A percentile compares a stretch with the other conserved stretches of the same genome.
phyloP scores from a whole-genome alignment of 2,888 invertebrate species.

The Temnothorax rugatulus region DNA sequence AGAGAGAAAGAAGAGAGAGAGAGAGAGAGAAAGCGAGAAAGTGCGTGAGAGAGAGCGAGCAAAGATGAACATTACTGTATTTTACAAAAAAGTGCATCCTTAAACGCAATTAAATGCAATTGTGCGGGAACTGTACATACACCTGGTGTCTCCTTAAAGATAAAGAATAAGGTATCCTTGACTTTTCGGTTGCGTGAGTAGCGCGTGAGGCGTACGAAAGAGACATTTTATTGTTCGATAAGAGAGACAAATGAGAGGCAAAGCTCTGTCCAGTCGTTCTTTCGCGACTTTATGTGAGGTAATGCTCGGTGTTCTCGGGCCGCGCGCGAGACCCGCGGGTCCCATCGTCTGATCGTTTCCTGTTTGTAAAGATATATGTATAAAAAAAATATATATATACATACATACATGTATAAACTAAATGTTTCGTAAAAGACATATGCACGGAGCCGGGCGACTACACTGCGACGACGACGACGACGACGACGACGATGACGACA shows the following conservation, averaged over 20 bases:
- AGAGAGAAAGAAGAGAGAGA: constrained; percentile 47
- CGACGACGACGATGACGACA: constrained; percentile 17
- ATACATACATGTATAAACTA: constrained; percentile 78
- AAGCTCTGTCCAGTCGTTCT: constrained; percentile 70
- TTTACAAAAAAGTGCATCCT: constrained; percentile 84
- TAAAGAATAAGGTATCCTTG: constrained; percentile 20
- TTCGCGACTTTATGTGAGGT: constrained; percentile 65
- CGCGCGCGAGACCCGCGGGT: constrained; percentile 66
- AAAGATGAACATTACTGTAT: constrained; percentile 82
- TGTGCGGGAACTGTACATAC: constrained; percentile 66
- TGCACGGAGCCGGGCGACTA: constrained; percentile 63
- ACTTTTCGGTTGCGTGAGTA: constrained; percentile 28
- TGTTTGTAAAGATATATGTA: constrained; percentile 82
- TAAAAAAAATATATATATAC: constrained; percentile 73
- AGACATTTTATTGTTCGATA: constrained; percentile 55
- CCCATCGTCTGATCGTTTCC: constrained; percentile 83
- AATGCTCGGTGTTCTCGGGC: constrained; percentile 71
- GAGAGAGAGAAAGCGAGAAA: constrained; percentile 6
- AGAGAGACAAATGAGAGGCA: constrained; percentile 21
- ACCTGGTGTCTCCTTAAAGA: constrained; percentile 70
- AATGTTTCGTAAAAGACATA: constrained; percentile 79
- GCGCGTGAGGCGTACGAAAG: constrained; percentile 24
- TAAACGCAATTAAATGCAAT: constrained; percentile 77
- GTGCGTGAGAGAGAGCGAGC: constrained; percentile 33
- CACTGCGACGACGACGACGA: constrained; percentile 24